Conservation (phyloP, 1,140 invertebrate genomes). For the Diploscapter pachys region DNA sequence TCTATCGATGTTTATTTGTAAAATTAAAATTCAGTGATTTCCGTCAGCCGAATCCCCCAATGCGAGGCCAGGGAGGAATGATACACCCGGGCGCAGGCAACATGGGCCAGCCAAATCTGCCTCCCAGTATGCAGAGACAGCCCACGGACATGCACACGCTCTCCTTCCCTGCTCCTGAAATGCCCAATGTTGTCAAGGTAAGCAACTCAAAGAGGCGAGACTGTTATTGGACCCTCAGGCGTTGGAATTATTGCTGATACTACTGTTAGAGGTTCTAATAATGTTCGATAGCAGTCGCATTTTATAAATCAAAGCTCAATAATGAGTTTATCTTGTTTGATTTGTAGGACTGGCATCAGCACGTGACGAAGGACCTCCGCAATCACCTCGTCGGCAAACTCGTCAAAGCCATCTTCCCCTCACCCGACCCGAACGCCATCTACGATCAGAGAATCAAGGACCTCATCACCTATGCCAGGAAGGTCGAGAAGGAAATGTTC, state of each 20-base stretch:
- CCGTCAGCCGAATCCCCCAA: slow-evolving; percentile 36
- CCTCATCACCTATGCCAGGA: slow-evolving; percentile 91
- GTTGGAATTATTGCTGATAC: neutral
- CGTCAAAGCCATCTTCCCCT: slow-evolving; percentile 98
- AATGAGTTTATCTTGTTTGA: neutral
- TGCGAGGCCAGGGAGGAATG: neutral
- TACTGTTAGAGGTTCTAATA: neutral
- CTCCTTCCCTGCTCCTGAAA: slow-evolving; percentile 47
- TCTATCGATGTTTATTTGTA: too few relatives aligned
- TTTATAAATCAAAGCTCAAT: neutral
- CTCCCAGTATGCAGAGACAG: neutral
- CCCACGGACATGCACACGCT: slow-evolving; percentile 3
- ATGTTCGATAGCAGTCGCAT: neutral
- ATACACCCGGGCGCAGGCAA: neutral
- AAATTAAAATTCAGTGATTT: too few relatives aligned
- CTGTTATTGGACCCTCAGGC: too few relatives aligned
- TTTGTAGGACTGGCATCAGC: slow-evolving; percentile 93
- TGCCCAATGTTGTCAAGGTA: slow-evolving; percentile 41
- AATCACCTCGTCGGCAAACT: slow-evolving; percentile 98
- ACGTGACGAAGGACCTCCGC: slow-evolving; percentile 88
- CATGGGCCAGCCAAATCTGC: neutral
- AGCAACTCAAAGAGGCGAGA: neutral
- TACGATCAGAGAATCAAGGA: slow-evolving; percentile 93
- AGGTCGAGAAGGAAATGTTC: slow-evolving; percentile 99
- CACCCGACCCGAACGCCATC: slow-evolving; percentile 84